Conservation (phyloP, 2,888 invertebrate species). For the Opisthograptis luteolata region DNA sequence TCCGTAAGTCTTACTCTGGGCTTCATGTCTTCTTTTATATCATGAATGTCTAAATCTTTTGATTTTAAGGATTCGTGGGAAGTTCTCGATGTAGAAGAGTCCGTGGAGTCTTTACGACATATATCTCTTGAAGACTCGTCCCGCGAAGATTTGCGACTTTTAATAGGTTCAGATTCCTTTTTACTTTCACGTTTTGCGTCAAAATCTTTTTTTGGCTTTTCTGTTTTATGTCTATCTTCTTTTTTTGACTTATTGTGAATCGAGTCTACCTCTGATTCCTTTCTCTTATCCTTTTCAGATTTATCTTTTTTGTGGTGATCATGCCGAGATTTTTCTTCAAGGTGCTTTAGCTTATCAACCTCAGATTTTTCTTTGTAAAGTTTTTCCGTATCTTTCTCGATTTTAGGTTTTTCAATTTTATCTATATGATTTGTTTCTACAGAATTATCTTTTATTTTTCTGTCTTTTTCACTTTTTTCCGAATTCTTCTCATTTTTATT, state of each 20-base stretch:
- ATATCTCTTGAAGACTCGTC: constrained; percentile 74
- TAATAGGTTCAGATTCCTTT: constrained; percentile 66
- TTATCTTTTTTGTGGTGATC: constrained; percentile 80
- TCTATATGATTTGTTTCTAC: constrained; percentile 53
- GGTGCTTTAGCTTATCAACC: constrained; percentile 53
- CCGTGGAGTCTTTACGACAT: constrained; percentile 78
- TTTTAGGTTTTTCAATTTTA: constrained; percentile 52
- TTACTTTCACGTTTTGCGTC: constrained; percentile 75
- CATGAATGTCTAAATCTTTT: constrained; percentile 67
- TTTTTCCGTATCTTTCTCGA: constrained; percentile 61
- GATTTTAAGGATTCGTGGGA: constrained; percentile 73
- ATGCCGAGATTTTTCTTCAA: constrained; percentile 72
- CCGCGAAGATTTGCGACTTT: constrained; percentile 72
- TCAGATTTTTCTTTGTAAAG: constrained; percentile 57
- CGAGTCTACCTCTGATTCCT: constrained; percentile 60
- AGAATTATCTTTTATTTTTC: constrained; percentile 54
- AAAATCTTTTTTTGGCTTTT: constrained; percentile 67
- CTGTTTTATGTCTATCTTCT: constrained; percentile 80
- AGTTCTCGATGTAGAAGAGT: constrained; percentile 74
- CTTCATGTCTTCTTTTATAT: constrained; percentile 69
- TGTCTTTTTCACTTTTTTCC: constrained; percentile 55
- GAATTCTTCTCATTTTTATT: constrained; percentile 51
- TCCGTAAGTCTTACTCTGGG: constrained; percentile 71
- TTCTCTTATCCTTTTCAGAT: constrained; percentile 68
- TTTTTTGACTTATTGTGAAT: constrained; percentile 58